Percentiles rank a stretch among this genome's conserved stretches.
These are phyloP conservation scores for Sceloporus undulatus DNA, from an alignment of 2,113 vertebrate genomes.

Conservation along the genomic window DNA sequence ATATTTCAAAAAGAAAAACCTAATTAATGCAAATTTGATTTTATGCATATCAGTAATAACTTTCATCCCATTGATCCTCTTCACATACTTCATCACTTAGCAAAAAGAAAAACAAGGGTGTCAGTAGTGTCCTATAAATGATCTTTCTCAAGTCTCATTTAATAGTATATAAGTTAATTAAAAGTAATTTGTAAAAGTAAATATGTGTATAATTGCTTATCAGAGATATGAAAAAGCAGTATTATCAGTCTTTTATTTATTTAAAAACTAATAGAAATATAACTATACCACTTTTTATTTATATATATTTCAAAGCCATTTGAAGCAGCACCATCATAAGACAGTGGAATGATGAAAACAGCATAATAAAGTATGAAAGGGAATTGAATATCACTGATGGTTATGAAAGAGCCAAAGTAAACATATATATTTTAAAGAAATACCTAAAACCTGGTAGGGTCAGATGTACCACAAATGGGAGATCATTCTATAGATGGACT, in stretches of 20 bases:
- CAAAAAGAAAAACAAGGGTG: conserved; percentile 25
- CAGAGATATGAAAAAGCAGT: not conserved
- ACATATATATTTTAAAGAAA: not conserved
- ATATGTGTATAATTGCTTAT: not conserved
- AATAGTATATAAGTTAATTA: conserved; percentile 3
- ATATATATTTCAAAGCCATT: not conserved
- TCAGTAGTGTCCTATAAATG: not conserved
- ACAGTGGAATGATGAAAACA: not conserved
- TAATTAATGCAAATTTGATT: not conserved
- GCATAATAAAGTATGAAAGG: too few relatives aligned
- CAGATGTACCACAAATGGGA: not conserved
- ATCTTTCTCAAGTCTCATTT: not conserved
- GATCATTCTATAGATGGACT: not conserved
- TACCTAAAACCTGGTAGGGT: not conserved
- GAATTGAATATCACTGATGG: not conserved
- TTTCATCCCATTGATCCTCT: not conserved
- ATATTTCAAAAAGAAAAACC: not conserved
- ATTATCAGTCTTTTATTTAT: too few relatives aligned
- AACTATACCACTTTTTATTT: not conserved
- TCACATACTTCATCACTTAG: not conserved
- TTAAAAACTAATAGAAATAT: not conserved
- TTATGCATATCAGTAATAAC: not conserved
- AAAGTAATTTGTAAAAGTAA: not conserved
- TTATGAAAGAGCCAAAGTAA: not conserved
- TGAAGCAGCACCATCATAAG: not conserved